Evolutionary conservation across 1,140 invertebrate genomes (phyloP).

Genomic region (Trichonephila clavipes): DNA sequence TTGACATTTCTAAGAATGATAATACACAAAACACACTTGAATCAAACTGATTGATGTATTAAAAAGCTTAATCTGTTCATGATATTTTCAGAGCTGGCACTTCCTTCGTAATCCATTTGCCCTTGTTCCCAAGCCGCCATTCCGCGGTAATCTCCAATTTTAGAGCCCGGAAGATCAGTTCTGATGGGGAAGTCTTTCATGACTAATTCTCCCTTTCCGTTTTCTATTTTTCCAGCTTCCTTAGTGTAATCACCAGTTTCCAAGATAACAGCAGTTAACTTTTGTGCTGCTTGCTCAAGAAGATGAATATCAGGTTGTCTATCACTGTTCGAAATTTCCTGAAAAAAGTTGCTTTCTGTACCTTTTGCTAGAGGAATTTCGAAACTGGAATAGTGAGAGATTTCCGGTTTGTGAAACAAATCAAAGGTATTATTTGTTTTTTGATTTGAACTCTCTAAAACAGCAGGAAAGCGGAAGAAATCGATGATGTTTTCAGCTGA

Average conservation of each 20-base stretch:
- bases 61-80: conserved; percentile 77
- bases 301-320: not conserved
- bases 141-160: conserved; percentile 76
- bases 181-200: not conserved
- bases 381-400: not conserved
- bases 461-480: not conserved
- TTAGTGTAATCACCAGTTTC: not conserved
- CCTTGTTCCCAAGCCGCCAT: conserved; percentile 82
- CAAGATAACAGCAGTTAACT: not conserved
- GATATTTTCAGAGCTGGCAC: conserved; percentile 82
- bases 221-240: not conserved
- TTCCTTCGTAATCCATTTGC: conserved; percentile 82
- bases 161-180: not conserved
- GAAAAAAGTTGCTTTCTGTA: not conserved
- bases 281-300: not conserved
- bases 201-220: not conserved
- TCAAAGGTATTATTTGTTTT: not conserved
- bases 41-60: not conserved
- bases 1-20: not conserved
- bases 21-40: not conserved
- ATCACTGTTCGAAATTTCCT: not conserved
- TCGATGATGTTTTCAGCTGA: not conserved
- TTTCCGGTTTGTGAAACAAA: not conserved
- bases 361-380: not conserved
- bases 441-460: not conserved